These are phyloP conservation scores for Aleiodes sp. DNA, from an alignment of 1,140 invertebrate genomes.

Conservation along the genomic window DNA sequence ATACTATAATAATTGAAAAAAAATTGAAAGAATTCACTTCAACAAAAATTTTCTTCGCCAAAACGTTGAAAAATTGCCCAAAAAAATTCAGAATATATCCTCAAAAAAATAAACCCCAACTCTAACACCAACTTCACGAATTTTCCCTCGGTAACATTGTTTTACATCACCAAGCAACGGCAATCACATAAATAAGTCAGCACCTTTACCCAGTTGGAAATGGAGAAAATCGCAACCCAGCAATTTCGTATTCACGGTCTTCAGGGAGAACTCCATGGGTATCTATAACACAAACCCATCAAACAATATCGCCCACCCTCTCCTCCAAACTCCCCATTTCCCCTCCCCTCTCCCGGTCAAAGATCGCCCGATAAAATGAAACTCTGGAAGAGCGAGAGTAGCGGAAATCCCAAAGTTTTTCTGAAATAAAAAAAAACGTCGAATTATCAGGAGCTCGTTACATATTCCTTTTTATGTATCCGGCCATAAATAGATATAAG, in stretches of 20 bases:
- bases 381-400: background rate
- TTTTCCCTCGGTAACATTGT: constrained; percentile 37
- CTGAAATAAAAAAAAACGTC: constrained; percentile 39
- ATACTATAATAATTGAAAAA: too few species aligned
- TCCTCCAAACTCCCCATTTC: constrained; percentile 14
- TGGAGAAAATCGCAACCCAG: constrained; percentile 27
- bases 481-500: constrained; percentile 58
- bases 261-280: constrained; percentile 38
- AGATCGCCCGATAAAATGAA: constrained; percentile 36
- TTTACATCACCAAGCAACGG: constrained; percentile 38
- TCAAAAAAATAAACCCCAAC: constrained; percentile 31
- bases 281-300: constrained; percentile 31
- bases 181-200: constrained; percentile 48
- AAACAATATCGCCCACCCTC: constrained; percentile 38
- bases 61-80: too few species aligned
- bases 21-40: too few species aligned
- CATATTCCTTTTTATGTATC: constrained; percentile 65
- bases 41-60: too few species aligned
- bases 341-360: constrained; percentile 10
- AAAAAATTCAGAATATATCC: too few species aligned
- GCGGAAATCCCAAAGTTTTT: constrained; percentile 33
- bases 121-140: constrained; percentile 29
- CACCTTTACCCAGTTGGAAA: constrained; percentile 28
- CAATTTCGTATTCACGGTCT: constrained; percentile 44
- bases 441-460: constrained; percentile 63